Conservation (phyloP, 2,797 vertebrate species). For the Loriculus beryllinus region DNA sequence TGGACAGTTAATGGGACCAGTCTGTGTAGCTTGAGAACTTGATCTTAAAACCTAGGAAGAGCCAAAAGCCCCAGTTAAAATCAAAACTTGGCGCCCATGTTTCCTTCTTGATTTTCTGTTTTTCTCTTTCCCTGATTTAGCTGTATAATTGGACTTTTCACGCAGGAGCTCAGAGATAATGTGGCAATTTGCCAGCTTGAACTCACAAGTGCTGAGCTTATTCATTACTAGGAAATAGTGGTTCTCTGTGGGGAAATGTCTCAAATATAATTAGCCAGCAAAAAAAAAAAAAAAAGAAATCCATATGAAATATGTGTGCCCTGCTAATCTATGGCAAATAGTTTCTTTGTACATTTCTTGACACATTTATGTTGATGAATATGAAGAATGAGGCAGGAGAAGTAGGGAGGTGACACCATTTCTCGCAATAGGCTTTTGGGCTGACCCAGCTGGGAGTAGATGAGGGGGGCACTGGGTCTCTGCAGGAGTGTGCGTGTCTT, state of each 20-base stretch:
- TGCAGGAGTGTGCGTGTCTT: background rate
- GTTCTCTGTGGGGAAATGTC: slow-evolving; percentile 60
- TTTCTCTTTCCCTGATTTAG: background rate
- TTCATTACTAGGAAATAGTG: slow-evolving; percentile 62
- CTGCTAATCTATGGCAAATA: slow-evolving; percentile 36
- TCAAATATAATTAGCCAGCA: slow-evolving; percentile 58
- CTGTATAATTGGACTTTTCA: slow-evolving; percentile 45
- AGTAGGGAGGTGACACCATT: background rate
- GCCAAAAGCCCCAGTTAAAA: background rate
- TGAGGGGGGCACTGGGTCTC: background rate
- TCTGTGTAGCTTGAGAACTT: background rate
- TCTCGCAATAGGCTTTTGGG: background rate
- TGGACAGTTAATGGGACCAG: background rate
- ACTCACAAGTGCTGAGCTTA: slow-evolving; percentile 56
- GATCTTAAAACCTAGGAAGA: background rate
- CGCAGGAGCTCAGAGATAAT: slow-evolving; percentile 64
- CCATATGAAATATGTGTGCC: slow-evolving; percentile 22
- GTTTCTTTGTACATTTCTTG: background rate
- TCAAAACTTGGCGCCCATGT: slow-evolving; percentile 2
- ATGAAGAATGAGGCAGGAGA: background rate
- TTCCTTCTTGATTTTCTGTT: slow-evolving; percentile 15
- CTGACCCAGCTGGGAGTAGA: background rate
- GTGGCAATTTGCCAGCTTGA: slow-evolving; percentile 64
- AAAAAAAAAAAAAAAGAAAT: background rate
- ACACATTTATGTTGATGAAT: background rate